Percentiles rank a stretch among this genome's conserved stretches.
phyloP scores from a whole-genome alignment of 2,797 vertebrate genomes.

The Danio choprae region DNA sequence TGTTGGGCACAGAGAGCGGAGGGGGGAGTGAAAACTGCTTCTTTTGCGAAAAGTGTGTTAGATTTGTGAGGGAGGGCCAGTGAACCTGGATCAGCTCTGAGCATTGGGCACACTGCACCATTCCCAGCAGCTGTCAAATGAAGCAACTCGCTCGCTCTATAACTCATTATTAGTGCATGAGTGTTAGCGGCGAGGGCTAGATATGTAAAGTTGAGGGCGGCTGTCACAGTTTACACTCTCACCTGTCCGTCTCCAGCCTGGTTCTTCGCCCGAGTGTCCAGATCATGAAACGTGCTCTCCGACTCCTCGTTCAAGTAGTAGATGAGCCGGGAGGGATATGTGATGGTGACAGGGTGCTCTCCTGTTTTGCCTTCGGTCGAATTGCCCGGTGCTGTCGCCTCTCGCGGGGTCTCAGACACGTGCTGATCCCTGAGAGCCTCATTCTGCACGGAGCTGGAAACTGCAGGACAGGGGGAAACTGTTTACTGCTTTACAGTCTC shows the following conservation, averaged over 20 bases:
- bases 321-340: slow-evolving; percentile 84
- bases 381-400: slow-evolving; percentile 54
- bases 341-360: slow-evolving; percentile 78
- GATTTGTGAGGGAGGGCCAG: slow-evolving; percentile 36
- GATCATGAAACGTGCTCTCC: slow-evolving; percentile 84
- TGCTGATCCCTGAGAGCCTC: slow-evolving; percentile 56
- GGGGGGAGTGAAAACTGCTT: slow-evolving; percentile 58
- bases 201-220: too few species aligned
- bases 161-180: neutral
- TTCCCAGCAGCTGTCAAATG: slow-evolving; percentile 55
- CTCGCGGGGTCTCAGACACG: slow-evolving; percentile 51
- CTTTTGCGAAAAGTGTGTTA: slow-evolving; percentile 59
- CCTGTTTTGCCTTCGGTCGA: slow-evolving; percentile 68
- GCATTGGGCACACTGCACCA: slow-evolving; percentile 59
- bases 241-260: slow-evolving; percentile 86
- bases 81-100: slow-evolving; percentile 40
- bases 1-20: slow-evolving; percentile 24
- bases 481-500: slow-evolving; percentile 43
- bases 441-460: slow-evolving; percentile 55
- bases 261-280: slow-evolving; percentile 85
- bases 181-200: neutral
- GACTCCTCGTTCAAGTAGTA: slow-evolving; percentile 87
- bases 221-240: slow-evolving; percentile 54
- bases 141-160: slow-evolving; percentile 49
- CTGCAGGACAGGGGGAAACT: slow-evolving; percentile 53